A percentile compares a stretch with the other conserved stretches of the same genome.
Conservation (phyloP, 2,113 vertebrate genomes). For the Channa argus region DNA sequence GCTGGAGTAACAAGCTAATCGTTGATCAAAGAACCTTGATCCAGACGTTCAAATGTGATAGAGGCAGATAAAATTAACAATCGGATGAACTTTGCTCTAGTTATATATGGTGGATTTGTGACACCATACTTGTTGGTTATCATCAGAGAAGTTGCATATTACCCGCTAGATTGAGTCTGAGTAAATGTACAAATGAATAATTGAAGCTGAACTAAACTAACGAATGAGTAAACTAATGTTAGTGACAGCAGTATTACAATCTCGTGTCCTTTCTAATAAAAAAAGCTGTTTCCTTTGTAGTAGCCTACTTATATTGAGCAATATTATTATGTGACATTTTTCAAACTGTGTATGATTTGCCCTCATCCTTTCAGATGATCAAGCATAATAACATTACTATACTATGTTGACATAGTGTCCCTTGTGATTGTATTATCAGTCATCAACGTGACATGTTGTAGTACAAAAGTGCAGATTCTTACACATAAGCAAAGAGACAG, state of each 20-base stretch:
- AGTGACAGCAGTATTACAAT: too few relatives aligned
- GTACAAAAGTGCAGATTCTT: slow-evolving; percentile 13
- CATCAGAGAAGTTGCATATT: background rate
- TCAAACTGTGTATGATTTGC: background rate
- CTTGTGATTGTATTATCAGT: slow-evolving; percentile 34
- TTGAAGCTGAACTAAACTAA: too few relatives aligned
- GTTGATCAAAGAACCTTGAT: background rate
- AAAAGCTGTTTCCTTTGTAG: background rate
- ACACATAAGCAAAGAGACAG: slow-evolving; percentile 1
- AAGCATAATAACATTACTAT: background rate
- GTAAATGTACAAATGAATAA: too few relatives aligned
- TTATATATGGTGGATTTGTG: background rate
- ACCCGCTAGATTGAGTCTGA: too few relatives aligned
- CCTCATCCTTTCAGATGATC: slow-evolving; percentile 2
- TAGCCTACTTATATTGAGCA: background rate
- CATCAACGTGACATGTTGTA: slow-evolving; percentile 25
- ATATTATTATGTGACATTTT: too few relatives aligned
- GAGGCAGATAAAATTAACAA: background rate
- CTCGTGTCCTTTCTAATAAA: too few relatives aligned
- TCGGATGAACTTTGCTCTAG: background rate
- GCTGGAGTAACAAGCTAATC: slow-evolving; percentile 17
- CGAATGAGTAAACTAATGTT: too few relatives aligned
- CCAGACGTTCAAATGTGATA: background rate
- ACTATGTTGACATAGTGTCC: slow-evolving; percentile 40
- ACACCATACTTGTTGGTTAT: slow-evolving; percentile 24